Evolutionary conservation across 2,888 invertebrate genomes (phyloP), one percentile per base, ranked within the genome.

Genomic region (Ectropis crepuscularia): DNA sequence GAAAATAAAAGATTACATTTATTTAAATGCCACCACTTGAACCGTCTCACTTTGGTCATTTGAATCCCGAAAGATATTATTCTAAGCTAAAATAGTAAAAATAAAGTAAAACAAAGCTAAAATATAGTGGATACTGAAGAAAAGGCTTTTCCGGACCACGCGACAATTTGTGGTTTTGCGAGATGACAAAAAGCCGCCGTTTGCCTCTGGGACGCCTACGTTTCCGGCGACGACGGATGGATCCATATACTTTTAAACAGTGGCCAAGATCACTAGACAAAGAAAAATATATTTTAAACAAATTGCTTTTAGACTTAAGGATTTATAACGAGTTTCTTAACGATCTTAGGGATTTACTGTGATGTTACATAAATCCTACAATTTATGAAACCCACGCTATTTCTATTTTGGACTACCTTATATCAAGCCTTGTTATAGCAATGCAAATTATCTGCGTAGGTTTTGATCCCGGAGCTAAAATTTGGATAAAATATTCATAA

Each of bases 181-280:
- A 75, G 74, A 78, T 85, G 84, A 87, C 85, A 88, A 86, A 87
- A 83, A 79, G 81, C 68, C 70, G 78, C 81, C 85, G 80, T 85
- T 86, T 83, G 77, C 76, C 71, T 67, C 59, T 51, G 64, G 61
- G 66, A 71, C 72, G 70, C 72, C 69, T 65, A 60, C 68, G 64
- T 62, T 65, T 65, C 65, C 65, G 63, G 55, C 53, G 55, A 53
- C 57, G 53, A 59, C 42, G 43, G 54, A 63, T 57, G 48, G 60
- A 39, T 42, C 37, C 43, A 10, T 12, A 53, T 48, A 53, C 10
- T 54, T 43, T 42, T 38, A 16, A 11, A 58, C 58, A 63, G 63
- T 58, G 54, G 6, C 10, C 38, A 11, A 57, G 43, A 6, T 61
- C n/a, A 41, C 9, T 6, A 39, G 9, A 51, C 10, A 51, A 39